Base-by-base conservation (phyloP, 2,888 invertebrate genomes). In the Flabesymbios commensalis region DNA sequence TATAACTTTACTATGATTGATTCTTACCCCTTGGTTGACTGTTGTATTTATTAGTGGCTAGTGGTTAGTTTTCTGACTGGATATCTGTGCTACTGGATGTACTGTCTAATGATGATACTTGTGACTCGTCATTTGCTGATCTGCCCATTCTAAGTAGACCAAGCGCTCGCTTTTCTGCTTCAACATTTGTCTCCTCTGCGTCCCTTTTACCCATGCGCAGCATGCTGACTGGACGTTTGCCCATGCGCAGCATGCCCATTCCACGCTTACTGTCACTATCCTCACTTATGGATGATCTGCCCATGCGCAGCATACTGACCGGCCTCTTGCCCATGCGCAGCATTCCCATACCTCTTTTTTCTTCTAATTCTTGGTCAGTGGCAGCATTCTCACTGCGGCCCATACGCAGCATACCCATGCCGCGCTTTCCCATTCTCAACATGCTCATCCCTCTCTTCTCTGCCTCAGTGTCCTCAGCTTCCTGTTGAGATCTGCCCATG, bases 181-280 rank as follows among this genome's bases (percentile, higher is more conserved):
- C 39, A 3, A 33, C 47, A 22, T 49, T 32, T 24, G 22, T 7
- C 14, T 24, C 24, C 29, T 45, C 45, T 7, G 45, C 24, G 24
- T 45, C 45, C 14, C 45, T 14, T 45, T 67, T 68, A 2, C 68
- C 68, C 68, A 68, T 68, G 26, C 68, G 48, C n/a, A 68, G 62
- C 68, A 68, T 64, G 39, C 61, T 56, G 52, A 68, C 60, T 5
- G 60, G 55, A 2, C 66, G 58, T 43, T 67, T 67, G 19, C 68
- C 68, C 68, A 68, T 67, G 7, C 68, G 52, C 26, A 68, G 57
- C 68, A 68, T 67, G 42, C 64, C 55, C 57, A 68, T 62, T 17
- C 61, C 59, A 5, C 64, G 41, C 49, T 63, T 64, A 31, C 14
- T 47, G 32, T 31, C 43, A 14, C 24, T 32, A 4, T 29, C 36